These are phyloP conservation scores for Kradibia gibbosae DNA, from an alignment of 1,140 invertebrate genomes.

Conservation along the genomic window DNA sequence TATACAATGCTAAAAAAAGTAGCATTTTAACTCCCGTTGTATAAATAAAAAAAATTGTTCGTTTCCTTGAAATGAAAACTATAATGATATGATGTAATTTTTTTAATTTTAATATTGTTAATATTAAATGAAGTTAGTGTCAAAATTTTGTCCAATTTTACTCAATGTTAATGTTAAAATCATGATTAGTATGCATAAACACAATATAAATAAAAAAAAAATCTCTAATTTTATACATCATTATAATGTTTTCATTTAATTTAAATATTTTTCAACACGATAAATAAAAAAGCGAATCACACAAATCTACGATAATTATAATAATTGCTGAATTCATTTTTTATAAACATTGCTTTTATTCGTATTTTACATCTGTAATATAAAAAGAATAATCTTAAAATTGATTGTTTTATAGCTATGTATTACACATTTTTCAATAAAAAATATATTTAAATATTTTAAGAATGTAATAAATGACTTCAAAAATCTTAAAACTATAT, in stretches of 20 bases:
- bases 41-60: too few species aligned
- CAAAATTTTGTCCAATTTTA: slow-evolving; percentile 6
- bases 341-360: slow-evolving; percentile 52
- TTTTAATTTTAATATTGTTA: not conserved
- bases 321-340: slow-evolving; percentile 62
- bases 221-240: not conserved
- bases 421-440: slow-evolving; percentile 27
- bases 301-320: slow-evolving; percentile 56
- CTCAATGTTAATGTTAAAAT: slow-evolving; percentile 2
- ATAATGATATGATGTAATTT: too few species aligned
- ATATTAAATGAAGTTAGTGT: not conserved
- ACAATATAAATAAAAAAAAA: slow-evolving; percentile 2
- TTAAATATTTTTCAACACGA: slow-evolving; percentile 19
- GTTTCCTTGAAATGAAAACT: too few species aligned
- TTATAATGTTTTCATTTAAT: slow-evolving; percentile 18
- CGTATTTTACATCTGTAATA: slow-evolving; percentile 31
- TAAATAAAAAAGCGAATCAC: slow-evolving; percentile 39
- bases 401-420: slow-evolving; percentile 26
- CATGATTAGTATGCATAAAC: slow-evolving; percentile 3
- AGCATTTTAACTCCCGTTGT: too few species aligned
- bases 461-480: slow-evolving; percentile 27
- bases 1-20: too few species aligned
- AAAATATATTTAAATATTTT: slow-evolving; percentile 32
- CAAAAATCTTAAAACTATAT: slow-evolving; percentile 44
- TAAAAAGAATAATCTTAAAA: slow-evolving; percentile 29